Evolutionary conservation across 2,888 invertebrate species (phyloP).

Genomic region (Drosophila algonquin): DNA sequence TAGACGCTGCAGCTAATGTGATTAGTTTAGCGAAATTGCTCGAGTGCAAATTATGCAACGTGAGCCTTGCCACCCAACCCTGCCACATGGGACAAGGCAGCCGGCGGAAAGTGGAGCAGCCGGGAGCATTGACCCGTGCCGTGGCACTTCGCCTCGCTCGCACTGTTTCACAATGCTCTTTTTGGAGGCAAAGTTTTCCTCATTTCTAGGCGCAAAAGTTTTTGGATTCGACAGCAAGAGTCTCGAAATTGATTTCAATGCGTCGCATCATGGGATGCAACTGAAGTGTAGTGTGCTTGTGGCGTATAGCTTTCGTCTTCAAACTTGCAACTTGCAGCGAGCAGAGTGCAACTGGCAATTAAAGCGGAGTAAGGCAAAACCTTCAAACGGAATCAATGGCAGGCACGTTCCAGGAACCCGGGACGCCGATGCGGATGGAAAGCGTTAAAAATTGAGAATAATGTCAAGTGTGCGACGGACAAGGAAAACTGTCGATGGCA

Average conservation of each 20-base stretch:
- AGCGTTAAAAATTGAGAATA: not conserved
- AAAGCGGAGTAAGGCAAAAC: not conserved
- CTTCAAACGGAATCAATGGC: not conserved
- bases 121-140: not conserved
- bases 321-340: not conserved
- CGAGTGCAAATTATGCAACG: constrained; percentile 40
- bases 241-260: not conserved
- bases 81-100: not conserved
- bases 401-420: not conserved
- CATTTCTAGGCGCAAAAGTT: not conserved
- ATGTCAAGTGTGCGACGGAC: not conserved
- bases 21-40: constrained; percentile 57
- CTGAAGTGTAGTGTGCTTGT: not conserved
- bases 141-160: not conserved
- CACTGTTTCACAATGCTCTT: not conserved
- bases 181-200: not conserved
- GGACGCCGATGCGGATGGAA: not conserved
- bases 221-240: not conserved
- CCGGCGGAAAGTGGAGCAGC: not conserved
- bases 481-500: not conserved
- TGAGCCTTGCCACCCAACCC: constrained; percentile 8
- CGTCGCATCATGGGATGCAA: not conserved
- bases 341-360: not conserved
- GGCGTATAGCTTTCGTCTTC: not conserved
- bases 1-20: constrained; percentile 49